Evolutionary conservation across 2,888 invertebrate species (phyloP).

Genomic region (Apantesis nais): DNA sequence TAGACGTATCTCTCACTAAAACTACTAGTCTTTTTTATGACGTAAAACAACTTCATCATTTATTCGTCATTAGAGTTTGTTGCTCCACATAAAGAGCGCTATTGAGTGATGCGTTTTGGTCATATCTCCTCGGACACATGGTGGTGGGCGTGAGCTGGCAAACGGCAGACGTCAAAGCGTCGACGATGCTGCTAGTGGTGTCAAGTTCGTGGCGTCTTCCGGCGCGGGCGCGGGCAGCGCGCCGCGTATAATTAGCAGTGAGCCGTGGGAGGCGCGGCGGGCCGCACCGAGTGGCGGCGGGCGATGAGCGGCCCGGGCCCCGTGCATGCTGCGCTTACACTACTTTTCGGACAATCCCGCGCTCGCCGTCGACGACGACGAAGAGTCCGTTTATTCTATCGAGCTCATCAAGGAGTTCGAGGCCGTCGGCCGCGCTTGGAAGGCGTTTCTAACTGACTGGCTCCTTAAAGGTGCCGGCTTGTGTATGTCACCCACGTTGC

Average conservation of each 20-base stretch:
- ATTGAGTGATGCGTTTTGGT: constrained; percentile 48
- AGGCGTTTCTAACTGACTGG: constrained; percentile 90
- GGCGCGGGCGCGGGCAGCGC: constrained; percentile 57
- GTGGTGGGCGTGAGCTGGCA: constrained; percentile 50
- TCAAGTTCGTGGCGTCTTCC: constrained; percentile 62
- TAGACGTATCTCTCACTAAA: too few relatives aligned
- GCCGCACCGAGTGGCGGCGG: constrained; percentile 78
- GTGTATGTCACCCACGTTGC: constrained; percentile 67
- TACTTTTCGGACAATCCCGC: constrained; percentile 93
- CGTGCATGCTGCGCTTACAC: constrained; percentile 92
- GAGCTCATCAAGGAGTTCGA: constrained; percentile 96
- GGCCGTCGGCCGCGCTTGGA: constrained; percentile 91
- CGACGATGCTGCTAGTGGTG: constrained; percentile 61
- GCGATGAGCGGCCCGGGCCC: constrained; percentile 79
- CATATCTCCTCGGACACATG: constrained; percentile 47
- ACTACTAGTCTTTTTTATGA: not conserved
- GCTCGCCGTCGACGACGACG: constrained; percentile 87
- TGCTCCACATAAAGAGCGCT: constrained; percentile 13
- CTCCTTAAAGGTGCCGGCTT: constrained; percentile 83
- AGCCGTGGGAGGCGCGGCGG: constrained; percentile 82
- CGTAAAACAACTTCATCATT: not conserved
- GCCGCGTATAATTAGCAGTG: constrained; percentile 80
- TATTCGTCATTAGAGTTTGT: constrained; percentile 20
- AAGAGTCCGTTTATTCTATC: constrained; percentile 89
- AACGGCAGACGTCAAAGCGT: constrained; percentile 63